Evolutionary conservation across 2,797 vertebrate species (phyloP).

Genomic region (Pogoniulus pusillus): DNA sequence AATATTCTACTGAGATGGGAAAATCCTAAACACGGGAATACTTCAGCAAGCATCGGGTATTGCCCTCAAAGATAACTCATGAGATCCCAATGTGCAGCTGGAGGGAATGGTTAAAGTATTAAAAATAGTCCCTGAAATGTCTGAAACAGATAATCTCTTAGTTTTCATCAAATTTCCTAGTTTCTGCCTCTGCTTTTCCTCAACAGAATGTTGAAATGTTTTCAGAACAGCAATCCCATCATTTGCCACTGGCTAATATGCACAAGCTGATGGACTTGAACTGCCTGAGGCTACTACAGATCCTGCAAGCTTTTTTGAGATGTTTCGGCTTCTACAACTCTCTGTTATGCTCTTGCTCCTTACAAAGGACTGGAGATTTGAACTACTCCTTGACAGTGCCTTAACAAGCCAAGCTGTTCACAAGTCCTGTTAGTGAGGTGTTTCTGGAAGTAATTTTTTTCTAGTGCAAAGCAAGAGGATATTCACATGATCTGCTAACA

Average conservation of each 20-base stretch:
- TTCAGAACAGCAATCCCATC: background rate
- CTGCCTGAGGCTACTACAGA: background rate
- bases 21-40: background rate
- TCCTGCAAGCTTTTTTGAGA: background rate
- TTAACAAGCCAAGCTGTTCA: background rate
- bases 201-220: background rate
- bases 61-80: background rate
- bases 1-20: background rate
- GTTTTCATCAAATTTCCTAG: background rate
- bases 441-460: too few relatives aligned
- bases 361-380: background rate
- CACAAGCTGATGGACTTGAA: background rate
- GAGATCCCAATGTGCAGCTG: background rate
- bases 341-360: background rate
- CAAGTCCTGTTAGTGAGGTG: too few relatives aligned
- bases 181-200: background rate
- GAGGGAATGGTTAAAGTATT: background rate
- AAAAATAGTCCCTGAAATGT: background rate
- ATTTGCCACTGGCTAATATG: slow-evolving; percentile 5
- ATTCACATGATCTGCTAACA: too few relatives aligned
- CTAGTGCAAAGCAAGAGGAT: too few relatives aligned
- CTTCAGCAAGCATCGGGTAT: background rate
- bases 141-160: background rate
- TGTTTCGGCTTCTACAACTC: background rate
- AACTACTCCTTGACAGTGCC: background rate